Conservation (phyloP, 2,888 invertebrate species). For the Cepaea hortensis region DNA sequence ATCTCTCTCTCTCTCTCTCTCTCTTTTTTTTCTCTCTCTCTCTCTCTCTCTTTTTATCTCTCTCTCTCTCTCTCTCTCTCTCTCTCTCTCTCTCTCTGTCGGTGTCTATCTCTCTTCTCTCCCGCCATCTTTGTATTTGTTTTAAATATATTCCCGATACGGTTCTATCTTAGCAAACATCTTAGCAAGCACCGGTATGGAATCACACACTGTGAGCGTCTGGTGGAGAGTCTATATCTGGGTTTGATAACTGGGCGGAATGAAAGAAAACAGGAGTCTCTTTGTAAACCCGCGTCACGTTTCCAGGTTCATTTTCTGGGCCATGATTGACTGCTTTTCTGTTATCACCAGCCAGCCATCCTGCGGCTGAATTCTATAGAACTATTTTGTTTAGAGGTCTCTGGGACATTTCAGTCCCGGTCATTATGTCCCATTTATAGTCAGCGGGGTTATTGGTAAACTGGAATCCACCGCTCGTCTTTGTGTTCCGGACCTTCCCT, state of each 20-base stretch:
- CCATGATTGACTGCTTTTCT: neutral
- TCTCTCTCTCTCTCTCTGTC: neutral
- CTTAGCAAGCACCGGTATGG: too few species aligned
- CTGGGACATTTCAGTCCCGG: too few species aligned
- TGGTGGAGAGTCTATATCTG: too few species aligned
- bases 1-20: too few species aligned
- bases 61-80: conserved; percentile 2
- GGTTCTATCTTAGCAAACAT: too few species aligned
- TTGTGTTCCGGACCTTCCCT: too few species aligned
- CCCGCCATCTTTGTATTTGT: neutral
- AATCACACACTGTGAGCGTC: too few species aligned
- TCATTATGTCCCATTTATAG: too few species aligned
- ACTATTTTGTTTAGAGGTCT: too few species aligned
- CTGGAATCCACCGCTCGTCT: too few species aligned
- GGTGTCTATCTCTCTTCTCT: neutral
- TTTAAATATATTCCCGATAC: neutral
- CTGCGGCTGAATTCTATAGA: too few species aligned
- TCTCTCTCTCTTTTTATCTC: neutral
- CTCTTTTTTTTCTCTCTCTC: neutral
- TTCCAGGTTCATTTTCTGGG: neutral
- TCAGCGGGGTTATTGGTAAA: too few species aligned
- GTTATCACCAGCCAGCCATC: neutral
- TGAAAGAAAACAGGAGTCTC: neutral
- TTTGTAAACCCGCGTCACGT: neutral
- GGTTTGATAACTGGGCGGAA: neutral